Evolutionary conservation across 2,888 invertebrate genomes (phyloP).

Genomic region (Cataglyphis cursor): DNA sequence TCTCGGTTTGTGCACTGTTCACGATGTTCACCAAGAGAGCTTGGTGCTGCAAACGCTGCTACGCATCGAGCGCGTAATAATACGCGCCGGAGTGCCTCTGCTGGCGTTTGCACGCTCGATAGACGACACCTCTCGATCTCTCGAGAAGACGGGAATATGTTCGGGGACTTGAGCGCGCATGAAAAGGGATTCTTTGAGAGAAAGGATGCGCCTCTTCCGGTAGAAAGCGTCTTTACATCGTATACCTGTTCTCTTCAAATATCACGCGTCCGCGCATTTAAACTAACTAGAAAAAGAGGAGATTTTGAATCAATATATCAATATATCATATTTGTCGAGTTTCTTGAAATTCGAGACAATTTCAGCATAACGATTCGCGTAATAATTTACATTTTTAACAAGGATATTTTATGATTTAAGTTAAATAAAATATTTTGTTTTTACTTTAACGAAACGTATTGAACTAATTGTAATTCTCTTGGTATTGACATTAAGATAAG

Average conservation of each 20-base stretch:
- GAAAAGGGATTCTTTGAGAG: constrained; percentile 9
- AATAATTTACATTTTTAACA: not conserved
- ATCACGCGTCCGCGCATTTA: not conserved
- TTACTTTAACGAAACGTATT: not conserved
- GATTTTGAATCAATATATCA: not conserved
- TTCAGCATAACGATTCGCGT: not conserved
- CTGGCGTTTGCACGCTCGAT: constrained; percentile 46
- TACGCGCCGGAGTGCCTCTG: constrained; percentile 36
- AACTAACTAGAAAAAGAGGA: not conserved
- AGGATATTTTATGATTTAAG: not conserved
- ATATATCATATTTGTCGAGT: not conserved
- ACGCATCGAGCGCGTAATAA: constrained; percentile 32
- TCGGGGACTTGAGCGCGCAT: constrained; percentile 8
- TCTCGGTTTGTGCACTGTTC: constrained; percentile 48
- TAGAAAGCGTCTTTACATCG: not conserved
- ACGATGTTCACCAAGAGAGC: too few relatives aligned
- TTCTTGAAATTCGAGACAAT: not conserved
- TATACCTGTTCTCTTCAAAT: constrained; percentile 3
- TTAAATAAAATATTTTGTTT: not conserved
- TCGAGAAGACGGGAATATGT: constrained; percentile 35
- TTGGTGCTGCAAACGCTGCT: not conserved
- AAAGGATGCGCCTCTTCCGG: constrained; percentile 11
- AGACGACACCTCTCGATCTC: constrained; percentile 38
- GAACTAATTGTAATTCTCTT: not conserved
- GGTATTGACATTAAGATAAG: constrained; percentile 15